Evolutionary conservation across 1,140 invertebrate species (phyloP).

Genomic region (Aleiodes sp.): DNA sequence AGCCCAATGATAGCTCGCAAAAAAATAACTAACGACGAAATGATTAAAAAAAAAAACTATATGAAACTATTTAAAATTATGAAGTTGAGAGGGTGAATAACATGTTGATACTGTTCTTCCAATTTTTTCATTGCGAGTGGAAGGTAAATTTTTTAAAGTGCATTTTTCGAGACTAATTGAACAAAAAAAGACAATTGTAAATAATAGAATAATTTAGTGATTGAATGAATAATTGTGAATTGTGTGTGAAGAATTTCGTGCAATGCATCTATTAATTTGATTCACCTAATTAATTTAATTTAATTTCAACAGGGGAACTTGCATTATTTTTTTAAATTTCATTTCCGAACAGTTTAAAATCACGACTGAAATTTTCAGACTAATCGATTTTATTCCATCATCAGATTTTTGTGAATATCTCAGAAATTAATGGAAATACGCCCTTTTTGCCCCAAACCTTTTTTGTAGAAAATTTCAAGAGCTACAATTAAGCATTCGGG

Average conservation of each 20-base stretch:
- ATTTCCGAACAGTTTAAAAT: too few species aligned
- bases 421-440: too few species aligned
- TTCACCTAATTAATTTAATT: neutral
- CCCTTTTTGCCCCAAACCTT: too few species aligned
- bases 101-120: slow-evolving; percentile 38
- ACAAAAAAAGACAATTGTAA: slow-evolving; percentile 13
- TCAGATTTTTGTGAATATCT: too few species aligned
- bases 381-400: too few species aligned
- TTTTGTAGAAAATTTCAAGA: too few species aligned
- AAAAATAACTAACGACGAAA: too few species aligned
- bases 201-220: slow-evolving; percentile 15
- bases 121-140: slow-evolving; percentile 26
- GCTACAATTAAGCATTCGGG: too few species aligned
- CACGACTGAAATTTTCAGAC: too few species aligned
- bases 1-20: too few species aligned
- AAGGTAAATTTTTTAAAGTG: slow-evolving; percentile 35
- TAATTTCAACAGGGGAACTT: neutral
- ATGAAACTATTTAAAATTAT: slow-evolving; percentile 8
- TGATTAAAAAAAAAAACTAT: slow-evolving; percentile 15
- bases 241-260: slow-evolving; percentile 19
- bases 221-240: slow-evolving; percentile 10
- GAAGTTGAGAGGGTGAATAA: slow-evolving; percentile 17
- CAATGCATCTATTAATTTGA: slow-evolving; percentile 14
- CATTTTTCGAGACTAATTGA: slow-evolving; percentile 19
- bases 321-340: neutral